Evolutionary conservation across 2,888 invertebrate species (phyloP).

Genomic region (Athalia rosae): DNA sequence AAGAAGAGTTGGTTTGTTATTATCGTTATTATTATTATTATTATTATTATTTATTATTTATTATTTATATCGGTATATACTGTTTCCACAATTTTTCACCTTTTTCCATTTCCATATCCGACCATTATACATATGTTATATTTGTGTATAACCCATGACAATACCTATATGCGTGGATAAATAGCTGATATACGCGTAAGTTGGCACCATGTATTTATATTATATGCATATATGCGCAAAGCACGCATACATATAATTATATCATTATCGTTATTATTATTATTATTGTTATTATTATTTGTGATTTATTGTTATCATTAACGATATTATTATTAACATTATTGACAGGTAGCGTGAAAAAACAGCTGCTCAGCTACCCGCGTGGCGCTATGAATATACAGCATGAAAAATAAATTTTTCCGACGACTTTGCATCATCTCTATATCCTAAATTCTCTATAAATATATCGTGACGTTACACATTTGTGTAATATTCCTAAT

Average conservation of each 20-base stretch:
- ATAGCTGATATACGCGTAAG: conserved; percentile 43
- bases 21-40: conserved; percentile 15
- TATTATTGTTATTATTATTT: background rate
- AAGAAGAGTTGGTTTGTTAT: background rate
- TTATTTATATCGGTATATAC: too few relatives aligned
- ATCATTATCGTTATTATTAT: conserved; percentile 2
- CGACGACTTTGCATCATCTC: too few relatives aligned
- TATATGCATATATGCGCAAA: conserved; percentile 52
- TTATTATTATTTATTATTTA: background rate
- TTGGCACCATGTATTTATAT: conserved; percentile 65
- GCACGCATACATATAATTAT: conserved; percentile 28
- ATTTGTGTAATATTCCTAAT: too few relatives aligned
- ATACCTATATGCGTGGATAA: background rate
- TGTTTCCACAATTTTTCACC: conserved; percentile 33
- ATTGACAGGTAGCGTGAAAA: conserved; percentile 14
- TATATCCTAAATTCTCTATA: too few relatives aligned
- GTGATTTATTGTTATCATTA: conserved; percentile 1
- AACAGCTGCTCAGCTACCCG: conserved; percentile 5
- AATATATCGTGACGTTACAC: too few relatives aligned
- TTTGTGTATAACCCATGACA: background rate
- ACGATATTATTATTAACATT: background rate
- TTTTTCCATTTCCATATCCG: conserved; percentile 45
- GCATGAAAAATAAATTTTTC: conserved; percentile 61
- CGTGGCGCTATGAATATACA: conserved; percentile 46
- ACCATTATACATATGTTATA: background rate